Conservation (phyloP, 2,888 invertebrate species). For the Acanthosepion lycidas region DNA sequence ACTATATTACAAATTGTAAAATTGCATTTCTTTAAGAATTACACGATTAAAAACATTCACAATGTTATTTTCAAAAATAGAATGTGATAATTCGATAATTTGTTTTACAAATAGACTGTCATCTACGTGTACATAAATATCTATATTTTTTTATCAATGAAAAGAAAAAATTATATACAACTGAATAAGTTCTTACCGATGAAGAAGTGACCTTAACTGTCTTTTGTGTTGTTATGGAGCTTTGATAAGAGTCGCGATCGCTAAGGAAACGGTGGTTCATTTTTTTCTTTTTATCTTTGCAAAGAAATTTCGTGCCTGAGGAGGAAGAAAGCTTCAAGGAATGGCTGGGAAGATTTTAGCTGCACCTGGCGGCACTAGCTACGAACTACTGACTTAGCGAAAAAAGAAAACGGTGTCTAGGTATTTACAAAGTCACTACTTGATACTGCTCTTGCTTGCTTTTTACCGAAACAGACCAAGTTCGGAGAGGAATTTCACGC, state of each 20-base stretch:
- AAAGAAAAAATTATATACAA: background rate
- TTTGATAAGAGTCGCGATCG: background rate
- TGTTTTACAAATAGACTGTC: background rate
- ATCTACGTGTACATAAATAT: too few species aligned
- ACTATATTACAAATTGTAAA: too few species aligned
- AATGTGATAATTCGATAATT: background rate
- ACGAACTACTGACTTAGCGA: background rate
- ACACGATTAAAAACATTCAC: too few species aligned
- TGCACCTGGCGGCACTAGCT: background rate
- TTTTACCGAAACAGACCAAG: background rate
- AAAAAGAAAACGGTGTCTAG: background rate
- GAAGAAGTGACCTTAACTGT: background rate
- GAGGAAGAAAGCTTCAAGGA: background rate
- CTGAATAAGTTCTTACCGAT: background rate
- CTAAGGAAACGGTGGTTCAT: background rate
- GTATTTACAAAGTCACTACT: background rate
- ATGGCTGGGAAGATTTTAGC: background rate
- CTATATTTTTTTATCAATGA: background rate
- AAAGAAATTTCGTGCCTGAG: background rate
- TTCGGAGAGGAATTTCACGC: constrained; percentile 6
- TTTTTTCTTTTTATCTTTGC: background rate
- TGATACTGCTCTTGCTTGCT: background rate
- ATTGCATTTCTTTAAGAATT: too few species aligned
- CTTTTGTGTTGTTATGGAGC: background rate
- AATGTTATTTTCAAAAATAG: background rate